Evolutionary conservation across 2,797 vertebrate species (phyloP).

Genomic region (Spizella passerina): DNA sequence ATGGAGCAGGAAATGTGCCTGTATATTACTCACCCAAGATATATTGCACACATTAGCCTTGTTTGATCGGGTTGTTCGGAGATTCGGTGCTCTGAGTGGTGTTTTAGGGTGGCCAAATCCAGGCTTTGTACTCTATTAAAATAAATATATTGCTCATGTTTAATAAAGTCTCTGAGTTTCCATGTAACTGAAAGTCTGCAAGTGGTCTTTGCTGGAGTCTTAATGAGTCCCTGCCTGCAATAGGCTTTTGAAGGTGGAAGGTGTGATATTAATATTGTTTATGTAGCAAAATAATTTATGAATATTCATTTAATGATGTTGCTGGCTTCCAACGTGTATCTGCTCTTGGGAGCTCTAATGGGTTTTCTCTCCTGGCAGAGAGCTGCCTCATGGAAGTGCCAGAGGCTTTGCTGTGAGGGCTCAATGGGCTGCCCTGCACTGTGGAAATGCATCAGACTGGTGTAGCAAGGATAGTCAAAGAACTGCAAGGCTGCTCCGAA

Average conservation of each 20-base stretch:
- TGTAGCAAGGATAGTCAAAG: not conserved
- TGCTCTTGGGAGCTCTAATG: not conserved
- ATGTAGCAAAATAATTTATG: slow-evolving; percentile 48
- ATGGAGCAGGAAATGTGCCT: slow-evolving; percentile 67
- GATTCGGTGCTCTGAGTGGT: not conserved
- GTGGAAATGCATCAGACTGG: not conserved
- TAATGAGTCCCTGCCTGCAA: slow-evolving; percentile 9
- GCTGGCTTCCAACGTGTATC: not conserved
- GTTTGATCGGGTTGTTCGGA: slow-evolving; percentile 3
- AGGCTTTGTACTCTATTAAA: slow-evolving; percentile 55
- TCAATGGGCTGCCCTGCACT: fast-evolving
- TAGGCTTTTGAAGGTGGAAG: slow-evolving; percentile 44
- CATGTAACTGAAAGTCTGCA: not conserved
- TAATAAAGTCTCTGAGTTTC: slow-evolving; percentile 32
- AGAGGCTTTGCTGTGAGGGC: not conserved
- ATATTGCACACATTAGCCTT: slow-evolving; percentile 61
- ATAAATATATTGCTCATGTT: slow-evolving; percentile 37
- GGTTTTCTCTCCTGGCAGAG: not conserved
- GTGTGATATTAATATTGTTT: slow-evolving; percentile 32
- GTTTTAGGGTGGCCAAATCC: slow-evolving; percentile 57
- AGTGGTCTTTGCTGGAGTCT: not conserved
- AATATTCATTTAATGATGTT: slow-evolving; percentile 29
- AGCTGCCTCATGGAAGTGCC: not conserved
- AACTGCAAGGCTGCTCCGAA: not conserved
- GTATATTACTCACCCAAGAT: slow-evolving; percentile 61